Evolutionary conservation across 2,113 vertebrate genomes (phyloP), one percentile per base, ranked within the genome.

Genomic region (Hymenochirus boettgeri): DNA sequence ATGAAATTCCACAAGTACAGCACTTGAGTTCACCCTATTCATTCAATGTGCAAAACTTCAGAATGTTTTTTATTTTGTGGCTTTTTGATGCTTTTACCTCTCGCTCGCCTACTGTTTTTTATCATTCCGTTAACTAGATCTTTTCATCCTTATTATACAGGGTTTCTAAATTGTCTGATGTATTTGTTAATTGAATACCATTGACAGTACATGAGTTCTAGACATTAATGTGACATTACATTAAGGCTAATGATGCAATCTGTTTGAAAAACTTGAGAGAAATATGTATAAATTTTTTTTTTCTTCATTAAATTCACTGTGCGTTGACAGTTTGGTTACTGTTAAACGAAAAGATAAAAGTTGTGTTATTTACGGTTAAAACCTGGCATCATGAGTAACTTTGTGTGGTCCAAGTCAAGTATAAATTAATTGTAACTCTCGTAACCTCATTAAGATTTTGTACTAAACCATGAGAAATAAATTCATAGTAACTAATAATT

Each of bases 381-480:
- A 74, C 75, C 74, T 71, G 58, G 69, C n/a, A n/a, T n/a, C 21
- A 70, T 80, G 70, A 64, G 48, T 78, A 65, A 65, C 51, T 70
- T 64, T 77, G 59, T 70, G 35, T 75, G 69, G 57, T 69, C 57
- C 31, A 39, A 19, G 52, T 26, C 47, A 29, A 60, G 65, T 60
- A 53, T 59, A 69, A 52, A 60, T 67, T 9, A 57, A 52, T 27
- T 69, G 56, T 60, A 59, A 47, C 59, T 55, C 39, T 56, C 54
- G 61, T 63, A 54, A 69, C 47, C 39, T 69, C 56, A 69, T 60
- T 59, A 52, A 45, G 59, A 3, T 81, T 81, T 79, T 82, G 81
- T 82, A 78, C 78, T 79, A 76, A 78, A 72, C 73, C 75, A 77
- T 83, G 71, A 79, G 75, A 62, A 73, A 79, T 72, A 76, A 82